Evolutionary conservation across 2,888 invertebrate species (phyloP).

Genomic region (Tholera decimalis): DNA sequence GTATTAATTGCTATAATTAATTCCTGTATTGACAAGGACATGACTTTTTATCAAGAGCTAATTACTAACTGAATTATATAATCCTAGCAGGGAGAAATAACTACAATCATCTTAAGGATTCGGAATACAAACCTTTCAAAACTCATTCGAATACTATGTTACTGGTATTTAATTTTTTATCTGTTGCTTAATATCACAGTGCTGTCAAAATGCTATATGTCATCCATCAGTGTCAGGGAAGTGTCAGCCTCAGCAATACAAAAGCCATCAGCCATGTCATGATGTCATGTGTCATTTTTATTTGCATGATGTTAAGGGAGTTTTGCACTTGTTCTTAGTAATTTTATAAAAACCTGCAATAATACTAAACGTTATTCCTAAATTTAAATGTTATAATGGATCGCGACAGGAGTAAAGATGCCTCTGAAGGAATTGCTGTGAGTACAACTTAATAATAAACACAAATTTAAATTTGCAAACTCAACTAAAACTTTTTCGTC

Average conservation of each 20-base stretch:
- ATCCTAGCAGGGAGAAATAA: too few relatives aligned
- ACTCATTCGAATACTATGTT: too few relatives aligned
- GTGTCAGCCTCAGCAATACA: too few relatives aligned
- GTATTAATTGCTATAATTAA: too few relatives aligned
- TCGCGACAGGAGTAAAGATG: constrained; percentile 82
- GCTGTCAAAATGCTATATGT: constrained; percentile 35
- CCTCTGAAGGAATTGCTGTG: constrained; percentile 89
- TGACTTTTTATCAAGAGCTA: too few relatives aligned
- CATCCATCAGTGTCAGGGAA: constrained; percentile 39
- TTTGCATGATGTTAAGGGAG: constrained; percentile 59
- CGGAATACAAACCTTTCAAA: too few relatives aligned
- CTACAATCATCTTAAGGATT: too few relatives aligned
- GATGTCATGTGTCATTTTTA: constrained; percentile 45
- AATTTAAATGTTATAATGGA: constrained; percentile 75
- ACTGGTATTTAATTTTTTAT: constrained; percentile 8
- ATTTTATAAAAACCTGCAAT: constrained; percentile 15
- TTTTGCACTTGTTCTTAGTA: constrained; percentile 22
- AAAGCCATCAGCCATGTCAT: too few relatives aligned
- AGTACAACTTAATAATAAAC: constrained; percentile 62
- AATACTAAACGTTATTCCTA: not conserved
- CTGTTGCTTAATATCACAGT: constrained; percentile 14
- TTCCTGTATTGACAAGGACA: too few relatives aligned
- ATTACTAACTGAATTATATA: too few relatives aligned
- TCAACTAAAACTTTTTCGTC: constrained; percentile 30
- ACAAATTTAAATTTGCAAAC: not conserved